A percentile compares a stretch with the other conserved stretches of the same genome.
These are phyloP conservation scores for Leptocoma aspasia DNA, from an alignment of 2,113 vertebrate genomes.

Conservation along the genomic window DNA sequence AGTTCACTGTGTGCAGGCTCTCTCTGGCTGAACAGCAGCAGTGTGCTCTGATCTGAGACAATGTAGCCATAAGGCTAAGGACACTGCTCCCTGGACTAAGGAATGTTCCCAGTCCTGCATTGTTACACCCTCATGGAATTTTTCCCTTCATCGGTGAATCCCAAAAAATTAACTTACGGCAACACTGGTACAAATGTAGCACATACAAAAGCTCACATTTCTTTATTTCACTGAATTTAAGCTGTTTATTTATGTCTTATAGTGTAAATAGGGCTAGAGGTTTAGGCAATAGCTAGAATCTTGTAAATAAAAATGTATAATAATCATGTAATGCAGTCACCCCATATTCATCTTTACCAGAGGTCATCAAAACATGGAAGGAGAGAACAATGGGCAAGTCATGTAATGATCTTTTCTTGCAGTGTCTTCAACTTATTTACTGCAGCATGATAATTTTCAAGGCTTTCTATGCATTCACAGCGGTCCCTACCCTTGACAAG, in stretches of 20 bases:
- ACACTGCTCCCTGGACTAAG: not conserved
- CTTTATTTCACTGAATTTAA: not conserved
- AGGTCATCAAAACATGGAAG: not conserved
- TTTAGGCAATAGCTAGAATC: not conserved
- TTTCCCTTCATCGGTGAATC: not conserved
- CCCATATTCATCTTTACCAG: not conserved
- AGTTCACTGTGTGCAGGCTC: not conserved
- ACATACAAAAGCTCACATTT: not conserved
- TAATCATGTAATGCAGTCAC: accelerated
- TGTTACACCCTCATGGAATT: not conserved
- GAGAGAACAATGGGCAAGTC: not conserved
- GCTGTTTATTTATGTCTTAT: not conserved
- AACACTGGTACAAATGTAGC: not conserved
- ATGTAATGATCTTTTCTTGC: not conserved
- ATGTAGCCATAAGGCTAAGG: not conserved
- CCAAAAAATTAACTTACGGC: not conserved
- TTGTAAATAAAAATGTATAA: not conserved
- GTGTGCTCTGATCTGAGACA: not conserved
- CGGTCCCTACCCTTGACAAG: not conserved
- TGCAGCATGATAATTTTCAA: not conserved
- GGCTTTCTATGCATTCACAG: not conserved
- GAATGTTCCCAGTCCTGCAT: not conserved
- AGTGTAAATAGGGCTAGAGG: not conserved
- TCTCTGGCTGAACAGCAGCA: not conserved
- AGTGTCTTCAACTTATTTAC: not conserved